phyloP scores from a whole-genome alignment of 2,797 vertebrate species.

The Varecia variegata region DNA sequence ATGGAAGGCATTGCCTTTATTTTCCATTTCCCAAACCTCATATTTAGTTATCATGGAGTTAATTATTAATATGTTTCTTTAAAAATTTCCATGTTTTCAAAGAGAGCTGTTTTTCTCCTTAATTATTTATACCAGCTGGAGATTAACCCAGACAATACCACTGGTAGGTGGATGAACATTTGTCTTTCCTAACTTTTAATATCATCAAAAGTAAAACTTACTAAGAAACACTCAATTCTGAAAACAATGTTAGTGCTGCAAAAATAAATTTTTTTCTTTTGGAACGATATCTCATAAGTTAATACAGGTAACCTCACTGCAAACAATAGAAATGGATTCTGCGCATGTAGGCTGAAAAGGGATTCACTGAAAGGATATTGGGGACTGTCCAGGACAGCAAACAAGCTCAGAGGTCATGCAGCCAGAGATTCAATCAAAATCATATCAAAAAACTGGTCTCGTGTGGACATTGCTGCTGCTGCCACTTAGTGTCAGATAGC shows the following conservation, averaged over 20 bases:
- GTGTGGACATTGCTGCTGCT: background rate
- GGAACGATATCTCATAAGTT: background rate
- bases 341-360: background rate
- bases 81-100: background rate
- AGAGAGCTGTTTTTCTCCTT: background rate
- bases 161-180: background rate
- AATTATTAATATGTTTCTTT: background rate
- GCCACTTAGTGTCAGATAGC: background rate
- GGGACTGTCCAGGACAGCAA: background rate
- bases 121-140: constrained; percentile 25
- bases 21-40: background rate
- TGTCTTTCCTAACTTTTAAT: background rate
- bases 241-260: background rate
- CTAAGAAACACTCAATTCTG: background rate
- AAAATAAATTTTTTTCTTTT: background rate
- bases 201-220: background rate
- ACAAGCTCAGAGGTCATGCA: background rate
- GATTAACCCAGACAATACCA: background rate
- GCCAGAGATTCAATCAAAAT: background rate
- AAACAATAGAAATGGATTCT: background rate
- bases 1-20: background rate
- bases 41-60: background rate
- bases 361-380: background rate
- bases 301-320: background rate
- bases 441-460: background rate